phyloP scores from a whole-genome alignment of 2,797 vertebrate genomes.

The Danionella dracula region DNA sequence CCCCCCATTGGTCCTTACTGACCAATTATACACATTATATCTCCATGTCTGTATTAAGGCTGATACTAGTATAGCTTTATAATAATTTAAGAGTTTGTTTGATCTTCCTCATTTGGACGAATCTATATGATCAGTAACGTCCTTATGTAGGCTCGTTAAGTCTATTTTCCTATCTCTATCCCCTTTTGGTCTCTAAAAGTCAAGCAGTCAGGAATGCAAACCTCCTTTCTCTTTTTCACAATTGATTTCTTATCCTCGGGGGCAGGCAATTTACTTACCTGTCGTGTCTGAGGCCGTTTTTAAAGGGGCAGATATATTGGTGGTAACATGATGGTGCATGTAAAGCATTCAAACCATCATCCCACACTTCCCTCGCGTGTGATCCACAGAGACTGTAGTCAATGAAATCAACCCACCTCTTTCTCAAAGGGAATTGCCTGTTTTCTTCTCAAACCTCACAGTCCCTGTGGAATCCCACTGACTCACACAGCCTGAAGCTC shows the following conservation, averaged over 20 bases:
- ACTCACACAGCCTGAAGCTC: neutral
- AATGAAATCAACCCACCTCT: neutral
- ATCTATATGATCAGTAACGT: too few relatives aligned
- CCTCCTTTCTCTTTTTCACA: neutral
- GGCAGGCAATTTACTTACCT: slow-evolving; percentile 29
- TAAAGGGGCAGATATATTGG: neutral
- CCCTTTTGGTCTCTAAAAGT: slow-evolving; percentile 16
- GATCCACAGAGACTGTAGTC: neutral
- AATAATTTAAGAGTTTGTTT: too few relatives aligned
- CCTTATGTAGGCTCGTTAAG: neutral
- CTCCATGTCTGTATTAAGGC: too few relatives aligned
- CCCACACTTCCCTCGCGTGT: slow-evolving; percentile 19
- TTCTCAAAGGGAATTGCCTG: neutral
- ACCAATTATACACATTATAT: too few relatives aligned
- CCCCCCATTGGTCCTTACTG: too few relatives aligned
- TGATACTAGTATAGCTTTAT: too few relatives aligned
- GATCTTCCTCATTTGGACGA: too few relatives aligned
- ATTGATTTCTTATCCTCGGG: slow-evolving; percentile 6
- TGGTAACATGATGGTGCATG: slow-evolving; percentile 5
- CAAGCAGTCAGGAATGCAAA: slow-evolving; percentile 14
- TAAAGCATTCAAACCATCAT: slow-evolving; percentile 24
- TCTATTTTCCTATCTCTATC: neutral
- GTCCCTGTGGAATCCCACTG: neutral
- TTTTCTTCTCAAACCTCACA: slow-evolving; percentile 3
- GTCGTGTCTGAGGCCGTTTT: slow-evolving; percentile 22